A percentile compares a stretch with the other conserved stretches of the same genome.
Conservation (phyloP, 2,113 vertebrate genomes). For the Irena cyanogastra region DNA sequence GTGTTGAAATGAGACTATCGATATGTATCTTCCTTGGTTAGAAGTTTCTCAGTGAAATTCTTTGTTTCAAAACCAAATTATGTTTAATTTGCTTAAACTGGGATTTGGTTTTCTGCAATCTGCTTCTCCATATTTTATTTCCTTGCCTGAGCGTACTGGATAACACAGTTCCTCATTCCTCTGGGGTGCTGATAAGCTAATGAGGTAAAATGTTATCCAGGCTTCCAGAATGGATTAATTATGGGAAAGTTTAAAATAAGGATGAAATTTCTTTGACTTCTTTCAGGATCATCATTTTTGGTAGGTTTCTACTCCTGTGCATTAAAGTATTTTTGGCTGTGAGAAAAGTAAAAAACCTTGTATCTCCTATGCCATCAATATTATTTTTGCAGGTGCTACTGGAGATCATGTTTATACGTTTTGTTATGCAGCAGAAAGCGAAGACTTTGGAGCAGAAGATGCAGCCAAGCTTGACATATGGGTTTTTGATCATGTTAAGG, state of each 20-base stretch:
- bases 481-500: slow-evolving; percentile 94
- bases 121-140: neutral
- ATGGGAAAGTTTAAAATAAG: neutral
- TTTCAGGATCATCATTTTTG: neutral
- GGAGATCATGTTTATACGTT: slow-evolving; percentile 86
- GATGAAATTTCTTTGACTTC: neutral
- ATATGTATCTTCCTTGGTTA: neutral
- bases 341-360: neutral
- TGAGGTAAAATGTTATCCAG: neutral
- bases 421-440: slow-evolving; percentile 80
- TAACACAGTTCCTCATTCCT: neutral
- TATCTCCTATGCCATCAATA: neutral
- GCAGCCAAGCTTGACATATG: slow-evolving; percentile 87
- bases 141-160: neutral
- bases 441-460: slow-evolving; percentile 91
- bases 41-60: neutral
- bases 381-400: slow-evolving; percentile 78
- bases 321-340: neutral
- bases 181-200: neutral
- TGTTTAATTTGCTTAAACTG: neutral
- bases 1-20: neutral
- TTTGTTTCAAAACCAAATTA: neutral
- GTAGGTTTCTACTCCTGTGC: neutral
- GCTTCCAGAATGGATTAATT: neutral
- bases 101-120: neutral